Conservation (phyloP, 2,797 vertebrate genomes). For the Fratercula arctica region DNA sequence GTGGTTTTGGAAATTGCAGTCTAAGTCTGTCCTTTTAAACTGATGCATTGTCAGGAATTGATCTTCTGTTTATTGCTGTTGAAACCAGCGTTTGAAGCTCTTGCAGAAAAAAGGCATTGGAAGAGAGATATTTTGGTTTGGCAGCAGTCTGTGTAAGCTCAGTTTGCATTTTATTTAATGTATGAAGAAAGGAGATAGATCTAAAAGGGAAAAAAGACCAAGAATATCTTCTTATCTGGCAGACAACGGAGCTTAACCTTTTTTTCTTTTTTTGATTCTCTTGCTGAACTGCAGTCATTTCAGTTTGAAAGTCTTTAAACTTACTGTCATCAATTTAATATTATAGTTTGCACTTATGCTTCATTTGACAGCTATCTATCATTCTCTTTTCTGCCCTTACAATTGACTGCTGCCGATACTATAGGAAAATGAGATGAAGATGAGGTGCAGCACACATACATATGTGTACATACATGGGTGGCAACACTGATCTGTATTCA, state of each 20-base stretch:
- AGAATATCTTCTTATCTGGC: background rate
- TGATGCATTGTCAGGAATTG: background rate
- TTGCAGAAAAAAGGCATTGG: background rate
- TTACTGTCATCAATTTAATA: background rate
- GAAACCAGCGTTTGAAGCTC: background rate
- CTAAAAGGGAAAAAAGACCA: background rate
- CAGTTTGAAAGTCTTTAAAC: background rate
- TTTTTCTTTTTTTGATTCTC: background rate
- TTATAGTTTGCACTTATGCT: background rate
- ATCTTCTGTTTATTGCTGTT: background rate
- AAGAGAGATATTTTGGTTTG: background rate
- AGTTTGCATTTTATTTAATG: background rate
- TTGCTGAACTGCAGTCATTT: background rate
- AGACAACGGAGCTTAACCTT: background rate
- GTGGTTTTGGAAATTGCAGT: background rate
- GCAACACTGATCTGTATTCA: background rate
- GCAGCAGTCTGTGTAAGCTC: background rate
- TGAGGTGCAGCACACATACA: background rate
- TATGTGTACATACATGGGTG: accelerated
- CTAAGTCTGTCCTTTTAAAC: background rate
- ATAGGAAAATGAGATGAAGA: background rate
- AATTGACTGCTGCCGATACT: background rate
- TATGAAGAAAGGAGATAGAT: background rate
- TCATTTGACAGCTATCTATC: background rate
- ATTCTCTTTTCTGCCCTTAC: background rate